phyloP scores from a whole-genome alignment of 1,140 invertebrate genomes.

The Formica exsecta region DNA sequence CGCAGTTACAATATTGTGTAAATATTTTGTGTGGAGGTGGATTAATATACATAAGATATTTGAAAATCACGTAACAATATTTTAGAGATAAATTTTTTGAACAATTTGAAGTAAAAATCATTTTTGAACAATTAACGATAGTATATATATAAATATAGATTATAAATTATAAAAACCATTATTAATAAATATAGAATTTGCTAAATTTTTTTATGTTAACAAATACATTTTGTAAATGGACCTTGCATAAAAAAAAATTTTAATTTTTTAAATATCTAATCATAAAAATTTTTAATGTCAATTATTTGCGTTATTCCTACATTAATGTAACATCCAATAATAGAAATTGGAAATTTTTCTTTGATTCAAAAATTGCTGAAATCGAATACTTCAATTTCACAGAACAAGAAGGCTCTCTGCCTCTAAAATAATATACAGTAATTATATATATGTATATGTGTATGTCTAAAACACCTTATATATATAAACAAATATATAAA shows the following conservation, averaged over 20 bases:
- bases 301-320: background rate
- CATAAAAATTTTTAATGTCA: background rate
- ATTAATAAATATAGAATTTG: background rate
- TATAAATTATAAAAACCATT: background rate
- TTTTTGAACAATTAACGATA: background rate
- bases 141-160: background rate
- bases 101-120: background rate
- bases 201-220: background rate
- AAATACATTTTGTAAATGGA: background rate
- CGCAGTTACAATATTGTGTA: background rate
- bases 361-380: background rate
- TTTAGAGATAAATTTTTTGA: background rate
- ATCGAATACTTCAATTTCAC: background rate
- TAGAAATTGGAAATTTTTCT: background rate
- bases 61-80: background rate
- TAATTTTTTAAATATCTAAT: background rate
- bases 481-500: conserved; percentile 1
- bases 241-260: background rate
- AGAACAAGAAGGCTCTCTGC: background rate
- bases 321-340: background rate
- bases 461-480: no score
- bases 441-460: background rate
- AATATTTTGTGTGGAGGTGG: background rate
- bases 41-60: background rate
- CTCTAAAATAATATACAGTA: background rate